phyloP scores from a whole-genome alignment of 1,140 invertebrate genomes.

The Rhagoletis zephyria region DNA sequence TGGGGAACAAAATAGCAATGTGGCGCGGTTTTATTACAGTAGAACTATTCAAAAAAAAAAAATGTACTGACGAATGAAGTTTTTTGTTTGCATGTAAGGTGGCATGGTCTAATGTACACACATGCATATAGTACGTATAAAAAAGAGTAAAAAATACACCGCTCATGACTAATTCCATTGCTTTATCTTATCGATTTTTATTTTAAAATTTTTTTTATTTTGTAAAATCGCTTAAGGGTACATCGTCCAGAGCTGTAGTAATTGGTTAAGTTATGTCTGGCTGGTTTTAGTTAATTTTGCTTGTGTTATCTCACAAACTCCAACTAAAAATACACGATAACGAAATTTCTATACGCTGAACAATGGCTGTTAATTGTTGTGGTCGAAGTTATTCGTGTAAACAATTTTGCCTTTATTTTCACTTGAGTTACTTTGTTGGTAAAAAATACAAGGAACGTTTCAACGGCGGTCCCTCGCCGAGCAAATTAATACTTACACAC shows the following conservation, averaged over 20 bases:
- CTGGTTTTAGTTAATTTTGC: neutral
- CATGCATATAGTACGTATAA: neutral
- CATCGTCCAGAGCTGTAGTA: neutral
- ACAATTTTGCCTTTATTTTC: no score
- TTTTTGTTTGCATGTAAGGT: no score
- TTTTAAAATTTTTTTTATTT: neutral
- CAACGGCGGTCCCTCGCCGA: no score
- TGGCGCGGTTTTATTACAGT: no score
- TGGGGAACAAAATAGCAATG: no score
- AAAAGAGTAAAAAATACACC: no score
- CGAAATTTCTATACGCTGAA: neutral
- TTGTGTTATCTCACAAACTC: neutral
- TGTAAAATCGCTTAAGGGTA: neutral
- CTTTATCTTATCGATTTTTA: slow-evolving; percentile 18
- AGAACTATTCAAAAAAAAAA: no score
- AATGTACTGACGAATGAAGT: no score
- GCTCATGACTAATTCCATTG: neutral
- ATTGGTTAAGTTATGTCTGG: neutral
- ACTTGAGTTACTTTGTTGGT: no score
- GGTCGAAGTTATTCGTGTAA: neutral
- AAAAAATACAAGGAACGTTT: no score
- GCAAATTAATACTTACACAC: no score
- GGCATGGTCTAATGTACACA: neutral
- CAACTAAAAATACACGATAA: neutral
- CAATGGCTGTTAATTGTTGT: neutral